These are phyloP conservation scores for Ptyas mucosa DNA, from an alignment of 2,113 vertebrate species.

Conservation along the genomic window DNA sequence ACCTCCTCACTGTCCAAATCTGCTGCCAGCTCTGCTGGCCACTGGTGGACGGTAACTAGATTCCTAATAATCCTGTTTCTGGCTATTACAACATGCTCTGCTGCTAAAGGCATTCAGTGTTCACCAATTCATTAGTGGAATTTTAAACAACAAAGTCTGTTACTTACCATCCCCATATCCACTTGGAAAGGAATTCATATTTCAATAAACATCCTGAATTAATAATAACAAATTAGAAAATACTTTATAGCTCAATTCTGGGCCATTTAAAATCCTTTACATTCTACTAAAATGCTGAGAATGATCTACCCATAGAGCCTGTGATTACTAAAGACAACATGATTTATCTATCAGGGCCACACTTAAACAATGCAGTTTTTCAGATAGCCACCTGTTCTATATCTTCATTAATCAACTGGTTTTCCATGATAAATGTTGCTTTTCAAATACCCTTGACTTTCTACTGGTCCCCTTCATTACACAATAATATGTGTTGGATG, in stretches of 20 bases:
- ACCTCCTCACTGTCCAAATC: no score
- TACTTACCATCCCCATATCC: rapidly evolving
- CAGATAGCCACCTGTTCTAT: background rate
- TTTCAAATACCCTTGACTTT: slow-evolving; percentile 30
- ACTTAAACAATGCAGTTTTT: background rate
- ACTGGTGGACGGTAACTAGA: background rate
- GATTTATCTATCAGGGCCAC: background rate
- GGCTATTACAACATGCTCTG: background rate
- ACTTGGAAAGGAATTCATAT: slow-evolving; percentile 12
- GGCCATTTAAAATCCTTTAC: background rate
- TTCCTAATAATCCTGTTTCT: background rate
- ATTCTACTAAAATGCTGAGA: background rate
- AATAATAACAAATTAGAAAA: background rate
- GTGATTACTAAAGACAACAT: background rate
- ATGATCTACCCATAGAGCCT: slow-evolving; percentile 16
- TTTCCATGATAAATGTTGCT: slow-evolving; percentile 36
- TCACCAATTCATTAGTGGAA: background rate
- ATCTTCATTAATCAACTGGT: slow-evolving; percentile 37
- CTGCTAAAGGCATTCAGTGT: background rate
- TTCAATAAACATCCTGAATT: background rate
- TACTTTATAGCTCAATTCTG: background rate
- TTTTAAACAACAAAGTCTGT: rapidly evolving
- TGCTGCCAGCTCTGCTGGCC: no score
- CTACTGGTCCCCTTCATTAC: slow-evolving; percentile 12
- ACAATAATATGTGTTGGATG: slow-evolving; percentile 7